Evolutionary conservation across 2,797 vertebrate genomes (phyloP), one percentile per base, ranked within the genome.

Genomic region (Cryptoblepharus egeriae): DNA sequence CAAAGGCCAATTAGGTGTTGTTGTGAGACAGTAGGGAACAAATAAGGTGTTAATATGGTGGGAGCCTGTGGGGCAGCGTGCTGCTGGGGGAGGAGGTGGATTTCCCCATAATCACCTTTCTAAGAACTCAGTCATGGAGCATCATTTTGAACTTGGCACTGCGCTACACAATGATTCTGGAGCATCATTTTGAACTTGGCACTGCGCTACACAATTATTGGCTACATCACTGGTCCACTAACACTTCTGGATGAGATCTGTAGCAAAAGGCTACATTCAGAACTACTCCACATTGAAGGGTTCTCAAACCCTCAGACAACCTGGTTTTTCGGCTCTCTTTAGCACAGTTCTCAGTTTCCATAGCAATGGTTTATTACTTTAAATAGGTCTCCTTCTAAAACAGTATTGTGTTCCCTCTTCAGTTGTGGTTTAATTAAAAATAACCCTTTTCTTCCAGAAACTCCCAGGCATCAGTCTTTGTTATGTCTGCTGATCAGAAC

Each of bases 341-440:
- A 90, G 87, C 85, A 89, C 73, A 81, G 79, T 65, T 92, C 88
- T 80, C 65, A 0, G 77, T 94, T 93, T 86, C 93, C 88, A 92
- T 90, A 88, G 93, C 1, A 28, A 93, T 86, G 73, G 65, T 90
- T 88, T 93, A 88, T 90, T 87, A 79, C 84, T 88, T 92, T 89
- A 92, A 93, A 91, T 89, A 93, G 88, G 83, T 90, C 76, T 83
- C 82, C 70, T 89, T 93, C 85, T 91, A 91, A 89, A 93, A 92
- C 89, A 92, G 75, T 91, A 89, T 90, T 79, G 75, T 81, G 42
- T 37, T 73, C 86, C 85, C 73, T 91, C 76, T 72, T 85, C 80
- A 90, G 87, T 85, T 91, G 84, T 81, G 79, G 49, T 83, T 90
- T 89, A 83, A 90, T 93, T 87, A 93, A 89, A 91, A 91, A 93